Base-by-base conservation (phyloP, 2,113 vertebrate species). In the Guaruba guarouba region DNA sequence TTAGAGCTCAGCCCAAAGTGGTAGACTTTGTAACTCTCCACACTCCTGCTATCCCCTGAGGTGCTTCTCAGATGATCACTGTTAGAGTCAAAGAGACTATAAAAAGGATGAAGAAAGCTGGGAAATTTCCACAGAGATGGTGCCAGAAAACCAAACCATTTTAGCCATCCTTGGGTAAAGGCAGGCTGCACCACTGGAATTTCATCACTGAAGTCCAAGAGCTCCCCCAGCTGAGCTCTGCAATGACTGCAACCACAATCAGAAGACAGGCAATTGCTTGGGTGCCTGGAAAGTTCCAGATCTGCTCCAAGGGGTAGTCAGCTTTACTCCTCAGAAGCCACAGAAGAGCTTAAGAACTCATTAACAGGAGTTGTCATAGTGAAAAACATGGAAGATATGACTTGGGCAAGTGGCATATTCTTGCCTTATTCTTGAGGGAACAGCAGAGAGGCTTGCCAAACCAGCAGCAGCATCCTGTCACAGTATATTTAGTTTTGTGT, bases 151-250 rank as follows among this genome's bases (percentile, higher is more conserved):
- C 37, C 46, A 82, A 48, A n/a, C 3, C 61, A 24, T 87, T 84
- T 88, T 5, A 86, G 88, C 59, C 90, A 74, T 10, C 54, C 55
- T 41, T 13, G 89, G 43, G 51, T 2, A 17, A 20, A 85, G 82
- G 20, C 57, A 63, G 88, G 75, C 74, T 79, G 91, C 74, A 61
- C 31, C 69, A 4, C 79, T 28, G 79, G 27, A 48, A 24, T 33
- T 31, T 13, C 80, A 51, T 0, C 66, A 25, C 25, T 1, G 82
- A 89, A 95, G 91, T 5, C 74, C 70, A 44, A 68, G 93, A 91
- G 95, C 71, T 94, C 98, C 98, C 97, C 92, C 97, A 96, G 49
- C 96, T 35, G 97, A 92, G 77, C 83, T 14, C 25, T 2, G 12
- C 2, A 1, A 16, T 24, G 59, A 13, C 66, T 91, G 92, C 93